phyloP scores from a whole-genome alignment of 2,888 invertebrate genomes.

The Gymnocheta viridis region DNA sequence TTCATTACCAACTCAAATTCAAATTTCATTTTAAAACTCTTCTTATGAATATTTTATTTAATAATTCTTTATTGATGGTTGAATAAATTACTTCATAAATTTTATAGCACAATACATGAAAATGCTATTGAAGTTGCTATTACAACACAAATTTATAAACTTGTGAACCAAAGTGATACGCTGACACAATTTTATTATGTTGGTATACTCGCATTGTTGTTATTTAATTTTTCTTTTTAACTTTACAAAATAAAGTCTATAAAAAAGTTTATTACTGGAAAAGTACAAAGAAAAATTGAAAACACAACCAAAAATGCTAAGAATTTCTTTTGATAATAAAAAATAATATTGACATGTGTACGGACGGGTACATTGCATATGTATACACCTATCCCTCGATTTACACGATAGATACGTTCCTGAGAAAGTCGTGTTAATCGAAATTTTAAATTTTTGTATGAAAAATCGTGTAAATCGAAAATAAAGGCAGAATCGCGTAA shows the following conservation, averaged over 20 bases:
- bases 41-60: not conserved
- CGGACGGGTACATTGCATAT: not conserved
- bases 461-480: too few species aligned
- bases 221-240: not conserved
- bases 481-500: too few species aligned
- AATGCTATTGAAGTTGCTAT: not conserved
- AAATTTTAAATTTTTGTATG: too few species aligned
- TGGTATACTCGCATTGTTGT: not conserved
- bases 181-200: not conserved
- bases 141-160: not conserved
- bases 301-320: not conserved
- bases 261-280: not conserved
- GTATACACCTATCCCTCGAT: too few species aligned
- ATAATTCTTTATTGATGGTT: not conserved
- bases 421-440: too few species aligned
- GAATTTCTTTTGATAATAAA: not conserved
- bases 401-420: too few species aligned
- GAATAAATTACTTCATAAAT: not conserved
- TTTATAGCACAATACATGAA: not conserved
- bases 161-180: conserved; percentile 1
- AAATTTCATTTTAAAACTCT: not conserved
- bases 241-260: not conserved
- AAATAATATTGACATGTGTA: conserved; percentile 9
- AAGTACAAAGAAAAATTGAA: not conserved
- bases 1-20: not conserved